Conservation (phyloP, 2,888 invertebrate genomes). For the Allygus modestus region DNA sequence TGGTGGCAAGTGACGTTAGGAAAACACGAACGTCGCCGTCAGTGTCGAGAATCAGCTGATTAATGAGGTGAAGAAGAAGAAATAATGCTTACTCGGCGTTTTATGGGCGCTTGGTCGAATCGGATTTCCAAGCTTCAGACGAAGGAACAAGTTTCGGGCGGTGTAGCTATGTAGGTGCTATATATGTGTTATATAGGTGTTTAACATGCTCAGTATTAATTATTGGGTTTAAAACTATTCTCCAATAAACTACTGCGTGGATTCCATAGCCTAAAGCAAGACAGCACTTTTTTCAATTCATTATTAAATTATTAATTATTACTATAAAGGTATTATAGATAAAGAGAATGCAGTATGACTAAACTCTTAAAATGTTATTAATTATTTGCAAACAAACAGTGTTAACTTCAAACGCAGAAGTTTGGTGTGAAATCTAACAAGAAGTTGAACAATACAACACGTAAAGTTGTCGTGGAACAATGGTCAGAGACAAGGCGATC, state of each 20-base stretch:
- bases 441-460: not conserved
- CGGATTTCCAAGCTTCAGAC: not conserved
- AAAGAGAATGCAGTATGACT: not conserved
- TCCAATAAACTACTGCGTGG: too few species aligned
- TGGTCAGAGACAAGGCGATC: slow-evolving; percentile 1
- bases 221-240: too few species aligned
- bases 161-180: too few species aligned
- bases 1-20: not conserved
- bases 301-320: too few species aligned
- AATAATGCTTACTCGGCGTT: not conserved
- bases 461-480: slow-evolving; percentile 34
- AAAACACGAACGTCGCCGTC: not conserved
- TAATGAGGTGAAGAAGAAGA: slow-evolving; percentile 12
- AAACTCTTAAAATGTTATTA: not conserved
- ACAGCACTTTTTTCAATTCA: too few species aligned
- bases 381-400: not conserved
- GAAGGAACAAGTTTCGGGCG: too few species aligned
- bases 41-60: not conserved
- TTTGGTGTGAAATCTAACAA: not conserved
- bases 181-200: too few species aligned
- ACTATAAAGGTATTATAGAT: too few species aligned
- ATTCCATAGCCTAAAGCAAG: too few species aligned
- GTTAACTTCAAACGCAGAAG: not conserved
- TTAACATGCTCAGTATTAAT: too few species aligned
- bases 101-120: not conserved